Evolutionary conservation across 2,797 vertebrate species (phyloP), one percentile per base, ranked within the genome.

Genomic region (Otolemur crassicaudatus): DNA sequence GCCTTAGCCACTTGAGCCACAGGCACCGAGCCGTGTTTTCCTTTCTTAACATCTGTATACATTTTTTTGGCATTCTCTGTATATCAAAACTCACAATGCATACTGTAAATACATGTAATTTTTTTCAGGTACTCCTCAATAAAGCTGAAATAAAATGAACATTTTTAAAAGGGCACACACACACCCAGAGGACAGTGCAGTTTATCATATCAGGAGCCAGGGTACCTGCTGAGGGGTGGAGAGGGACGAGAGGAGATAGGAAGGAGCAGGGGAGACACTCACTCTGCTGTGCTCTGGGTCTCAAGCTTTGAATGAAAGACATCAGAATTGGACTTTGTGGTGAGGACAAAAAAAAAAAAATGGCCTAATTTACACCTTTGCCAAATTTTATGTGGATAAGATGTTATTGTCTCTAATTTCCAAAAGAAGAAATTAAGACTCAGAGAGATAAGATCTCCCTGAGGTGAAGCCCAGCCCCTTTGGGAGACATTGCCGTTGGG

Each of bases 391-490:
- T 77, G 2, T 91, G 86, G 65, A 69, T 58, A 60, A 43, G 79
- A 69, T 40, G 81, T 89, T 82, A 34, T 80, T 49, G 13, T 87
- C 34, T 94, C 37, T n/a, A 2, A 76, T 86, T 95, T 82, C 89
- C 27, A 82, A 92, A 79, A 3, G 86, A 79, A 60, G 69, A 67
- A 53, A 90, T 70, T 46, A 75, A 92, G 53, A 73, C 53, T 86
- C 37, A 16, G 40, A 83, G 61, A 83, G 53, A n/a, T 25, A 92
- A 82, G 40, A 43, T 80, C 34, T 90, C 43, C 53, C 25, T 93
- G 34, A 72, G 46, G 46, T 0, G 3, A n/a, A 82, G 49, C 58
- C 58, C 34, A 43, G 10, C 12, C 7, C 37, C 25, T 34, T 43
- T 0, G 1, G 83, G 25, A 86, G 80, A 67, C 56, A 2, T 25